A percentile compares a stretch with the other conserved stretches of the same genome.
Evolutionary conservation across 2,113 vertebrate genomes (phyloP).

Genomic region (Takifugu bimaculatus): DNA sequence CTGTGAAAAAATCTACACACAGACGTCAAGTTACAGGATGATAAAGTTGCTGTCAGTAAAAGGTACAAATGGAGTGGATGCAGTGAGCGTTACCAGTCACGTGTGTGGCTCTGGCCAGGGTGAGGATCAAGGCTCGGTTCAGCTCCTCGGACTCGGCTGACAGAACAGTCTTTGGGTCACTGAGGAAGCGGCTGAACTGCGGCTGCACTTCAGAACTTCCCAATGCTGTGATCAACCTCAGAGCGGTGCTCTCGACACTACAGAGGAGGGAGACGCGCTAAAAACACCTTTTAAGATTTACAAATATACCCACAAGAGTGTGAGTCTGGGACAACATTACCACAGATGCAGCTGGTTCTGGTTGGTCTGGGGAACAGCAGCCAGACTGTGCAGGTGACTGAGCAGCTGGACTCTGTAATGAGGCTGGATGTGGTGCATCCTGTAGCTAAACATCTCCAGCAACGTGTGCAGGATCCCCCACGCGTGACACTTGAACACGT

Average conservation of each 20-base stretch:
- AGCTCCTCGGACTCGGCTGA: slow-evolving; percentile 96
- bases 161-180: slow-evolving; percentile 92
- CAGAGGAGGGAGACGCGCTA: slow-evolving; percentile 7
- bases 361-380: slow-evolving; percentile 94
- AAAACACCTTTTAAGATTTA: not conserved
- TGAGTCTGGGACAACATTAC: slow-evolving; percentile 39
- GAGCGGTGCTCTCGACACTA: slow-evolving; percentile 95
- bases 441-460: slow-evolving; percentile 98
- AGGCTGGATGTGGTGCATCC: slow-evolving; percentile 98
- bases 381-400: slow-evolving; percentile 94
- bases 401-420: slow-evolving; percentile 96
- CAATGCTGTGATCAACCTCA: slow-evolving; percentile 91
- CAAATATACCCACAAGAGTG: not conserved
- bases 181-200: slow-evolving; percentile 96
- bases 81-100: slow-evolving; percentile 81
- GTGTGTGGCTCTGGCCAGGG: slow-evolving; percentile 93
- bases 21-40: slow-evolving; percentile 8
- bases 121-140: slow-evolving; percentile 94
- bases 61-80: not conserved
- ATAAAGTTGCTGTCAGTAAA: no score
- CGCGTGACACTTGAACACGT: slow-evolving; percentile 94
- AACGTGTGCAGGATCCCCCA: slow-evolving; percentile 98
- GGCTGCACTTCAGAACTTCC: slow-evolving; percentile 97
- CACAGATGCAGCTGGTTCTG: slow-evolving; percentile 98
- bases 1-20: slow-evolving; percentile 92